A percentile compares a stretch with the other conserved stretches of the same genome.
Evolutionary conservation across 2,797 vertebrate genomes (phyloP).

Genomic region (Enteromius viviparus): DNA sequence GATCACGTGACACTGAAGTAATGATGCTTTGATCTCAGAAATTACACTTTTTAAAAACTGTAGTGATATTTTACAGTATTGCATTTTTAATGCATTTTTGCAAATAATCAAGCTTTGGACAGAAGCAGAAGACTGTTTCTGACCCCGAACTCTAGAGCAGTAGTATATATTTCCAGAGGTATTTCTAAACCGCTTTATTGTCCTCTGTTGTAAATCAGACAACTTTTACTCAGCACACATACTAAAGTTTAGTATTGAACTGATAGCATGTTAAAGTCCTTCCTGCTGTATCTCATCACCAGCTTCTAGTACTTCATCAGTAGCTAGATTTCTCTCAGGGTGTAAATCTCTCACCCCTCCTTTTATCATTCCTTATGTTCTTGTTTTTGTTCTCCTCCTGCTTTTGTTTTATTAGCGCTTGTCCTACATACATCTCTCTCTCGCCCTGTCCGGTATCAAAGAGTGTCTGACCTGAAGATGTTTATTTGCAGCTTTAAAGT

Average conservation of each 20-base stretch:
- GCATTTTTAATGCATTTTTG: neutral
- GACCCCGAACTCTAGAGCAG: neutral
- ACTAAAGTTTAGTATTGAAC: neutral
- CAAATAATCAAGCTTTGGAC: neutral
- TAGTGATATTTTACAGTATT: neutral
- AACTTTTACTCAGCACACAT: neutral
- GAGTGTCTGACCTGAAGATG: neutral
- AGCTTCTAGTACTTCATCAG: neutral
- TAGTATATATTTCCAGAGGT: neutral
- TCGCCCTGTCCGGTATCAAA: neutral
- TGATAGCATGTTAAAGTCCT: neutral
- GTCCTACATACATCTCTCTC: neutral
- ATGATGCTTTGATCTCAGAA: neutral
- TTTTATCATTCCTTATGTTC: constrained; percentile 37
- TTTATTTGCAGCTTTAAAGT: constrained; percentile 16
- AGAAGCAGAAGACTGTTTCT: neutral
- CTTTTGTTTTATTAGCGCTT: constrained; percentile 29
- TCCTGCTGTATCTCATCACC: neutral
- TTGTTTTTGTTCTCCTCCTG: constrained; percentile 9
- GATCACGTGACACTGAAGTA: neutral
- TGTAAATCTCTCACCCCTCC: constrained; percentile 30
- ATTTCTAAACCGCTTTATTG: neutral
- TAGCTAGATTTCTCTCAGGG: neutral
- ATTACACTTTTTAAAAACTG: neutral
- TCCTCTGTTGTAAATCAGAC: neutral